Percentiles rank a stretch among this genome's conserved stretches.
These are phyloP conservation scores for Sinocyclocheilus rhinocerous DNA, from an alignment of 2,113 vertebrate species.

Conservation along the genomic window DNA sequence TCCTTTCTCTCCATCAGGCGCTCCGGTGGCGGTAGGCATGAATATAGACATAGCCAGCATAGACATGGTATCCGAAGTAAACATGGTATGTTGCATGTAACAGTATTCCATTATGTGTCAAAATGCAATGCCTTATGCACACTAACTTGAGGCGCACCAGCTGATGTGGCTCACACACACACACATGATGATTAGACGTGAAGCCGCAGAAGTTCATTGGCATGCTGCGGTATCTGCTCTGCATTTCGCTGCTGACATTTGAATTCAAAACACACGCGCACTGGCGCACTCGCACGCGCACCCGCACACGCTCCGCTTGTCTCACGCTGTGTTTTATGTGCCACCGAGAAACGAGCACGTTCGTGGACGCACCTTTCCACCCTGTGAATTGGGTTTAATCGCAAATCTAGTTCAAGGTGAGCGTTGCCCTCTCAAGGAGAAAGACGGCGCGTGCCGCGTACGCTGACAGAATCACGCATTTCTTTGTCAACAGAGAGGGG, in stretches of 20 bases:
- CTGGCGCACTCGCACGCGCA: slow-evolving; percentile 73
- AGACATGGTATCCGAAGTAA: slow-evolving; percentile 99
- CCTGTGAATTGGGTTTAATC: not conserved
- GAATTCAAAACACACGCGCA: slow-evolving; percentile 81
- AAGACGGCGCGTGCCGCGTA: slow-evolving; percentile 9
- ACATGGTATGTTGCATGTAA: slow-evolving; percentile 88
- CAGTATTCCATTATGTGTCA: slow-evolving; percentile 4
- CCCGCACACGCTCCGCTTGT: slow-evolving; percentile 59
- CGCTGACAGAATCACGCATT: not conserved
- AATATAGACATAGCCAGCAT: slow-evolving; percentile 99
- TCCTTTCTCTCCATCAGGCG: slow-evolving; percentile 81
- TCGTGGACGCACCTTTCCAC: not conserved
- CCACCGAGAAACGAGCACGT: slow-evolving; percentile 19
- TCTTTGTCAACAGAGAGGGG: not conserved
- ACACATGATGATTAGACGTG: slow-evolving; percentile 51
- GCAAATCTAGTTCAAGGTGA: slow-evolving; percentile 60
- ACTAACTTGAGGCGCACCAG: slow-evolving; percentile 17
- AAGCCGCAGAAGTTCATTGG: slow-evolving; percentile 65
- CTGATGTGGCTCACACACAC: slow-evolving; percentile 9
- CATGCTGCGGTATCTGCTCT: slow-evolving; percentile 66
- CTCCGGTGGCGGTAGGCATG: slow-evolving; percentile 96
- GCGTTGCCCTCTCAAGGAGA: slow-evolving; percentile 53
- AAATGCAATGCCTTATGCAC: not conserved
- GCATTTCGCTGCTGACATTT: slow-evolving; percentile 75
- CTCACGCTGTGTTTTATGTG: slow-evolving; percentile 54